Evolutionary conservation across 1,140 invertebrate genomes (phyloP).

Genomic region (Brachionus plicatilis): DNA sequence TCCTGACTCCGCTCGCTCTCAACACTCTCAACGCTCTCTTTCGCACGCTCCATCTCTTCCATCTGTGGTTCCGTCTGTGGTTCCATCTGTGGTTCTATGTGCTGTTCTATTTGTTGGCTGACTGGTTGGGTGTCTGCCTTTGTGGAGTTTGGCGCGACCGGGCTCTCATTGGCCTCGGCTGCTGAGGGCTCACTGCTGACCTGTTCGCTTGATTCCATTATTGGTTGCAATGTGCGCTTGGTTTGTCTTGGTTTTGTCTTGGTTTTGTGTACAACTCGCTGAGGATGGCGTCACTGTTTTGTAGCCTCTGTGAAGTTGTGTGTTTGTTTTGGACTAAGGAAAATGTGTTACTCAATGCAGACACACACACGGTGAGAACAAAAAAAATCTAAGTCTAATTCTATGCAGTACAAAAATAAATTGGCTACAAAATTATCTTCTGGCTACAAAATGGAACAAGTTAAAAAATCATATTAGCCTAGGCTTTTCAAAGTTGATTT

Average conservation of each 20-base stretch:
- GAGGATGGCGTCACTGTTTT: slow-evolving; percentile 8
- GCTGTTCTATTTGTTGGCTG: not conserved
- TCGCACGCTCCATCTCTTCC: not conserved
- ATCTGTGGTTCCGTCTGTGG: too few species aligned
- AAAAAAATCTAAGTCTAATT: not conserved
- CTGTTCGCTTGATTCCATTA: not conserved
- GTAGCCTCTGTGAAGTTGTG: not conserved
- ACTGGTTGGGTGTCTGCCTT: not conserved
- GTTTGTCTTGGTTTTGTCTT: not conserved
- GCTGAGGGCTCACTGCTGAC: not conserved
- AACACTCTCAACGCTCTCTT: not conserved
- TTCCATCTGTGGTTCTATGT: too few species aligned
- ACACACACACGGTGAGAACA: not conserved
- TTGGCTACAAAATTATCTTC: not conserved
- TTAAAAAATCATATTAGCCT: slow-evolving; percentile 6
- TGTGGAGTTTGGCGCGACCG: not conserved
- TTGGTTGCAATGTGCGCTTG: not conserved
- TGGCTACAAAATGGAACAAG: not conserved
- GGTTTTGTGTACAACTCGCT: not conserved
- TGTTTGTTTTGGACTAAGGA: not conserved
- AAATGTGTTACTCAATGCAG: not conserved
- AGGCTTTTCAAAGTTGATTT: not conserved
- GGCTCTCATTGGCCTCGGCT: not conserved
- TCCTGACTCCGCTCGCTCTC: not conserved
- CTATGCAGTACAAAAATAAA: slow-evolving; percentile 20